Evolutionary conservation across 2,888 invertebrate species (phyloP).

Genomic region (Dascillus cervinus): DNA sequence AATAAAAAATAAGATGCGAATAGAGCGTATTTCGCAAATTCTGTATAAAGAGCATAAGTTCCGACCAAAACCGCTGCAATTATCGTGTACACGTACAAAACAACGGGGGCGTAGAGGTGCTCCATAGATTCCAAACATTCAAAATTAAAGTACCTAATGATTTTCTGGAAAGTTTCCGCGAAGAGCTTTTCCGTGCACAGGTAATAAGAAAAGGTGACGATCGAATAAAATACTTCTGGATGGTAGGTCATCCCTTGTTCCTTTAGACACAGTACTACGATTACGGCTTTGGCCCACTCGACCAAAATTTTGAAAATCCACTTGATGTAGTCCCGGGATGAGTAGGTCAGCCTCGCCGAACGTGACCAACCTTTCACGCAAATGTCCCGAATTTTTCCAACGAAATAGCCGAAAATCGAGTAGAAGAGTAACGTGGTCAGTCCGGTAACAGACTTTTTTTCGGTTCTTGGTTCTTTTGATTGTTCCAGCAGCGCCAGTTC

Average conservation of each 20-base stretch:
- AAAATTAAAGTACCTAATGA: conserved; percentile 49
- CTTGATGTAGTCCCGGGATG: conserved; percentile 20
- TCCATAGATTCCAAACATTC: conserved; percentile 64
- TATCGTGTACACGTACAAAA: conserved; percentile 52
- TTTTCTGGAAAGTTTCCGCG: conserved; percentile 51
- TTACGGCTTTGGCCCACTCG: conserved; percentile 70
- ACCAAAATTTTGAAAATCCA: conserved; percentile 55
- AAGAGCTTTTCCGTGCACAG: conserved; percentile 63
- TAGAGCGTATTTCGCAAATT: conserved; percentile 25
- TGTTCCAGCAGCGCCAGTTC: conserved; percentile 25
- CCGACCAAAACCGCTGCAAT: conserved; percentile 23
- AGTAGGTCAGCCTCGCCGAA: conserved; percentile 2
- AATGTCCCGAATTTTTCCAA: conserved; percentile 32
- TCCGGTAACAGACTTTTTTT: conserved; percentile 28
- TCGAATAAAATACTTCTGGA: conserved; percentile 55
- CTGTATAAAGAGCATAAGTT: conserved; percentile 17
- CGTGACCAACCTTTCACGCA: conserved; percentile 21
- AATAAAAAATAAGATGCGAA: conserved; percentile 34
- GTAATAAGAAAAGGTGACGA: conserved; percentile 60
- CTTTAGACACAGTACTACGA: conserved; percentile 52
- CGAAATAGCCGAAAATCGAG: conserved; percentile 37
- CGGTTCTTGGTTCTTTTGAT: conserved; percentile 6
- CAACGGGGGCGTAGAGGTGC: conserved; percentile 57
- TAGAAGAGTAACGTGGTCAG: conserved; percentile 38
- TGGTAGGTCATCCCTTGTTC: conserved; percentile 65